Conservation (phyloP, 2,113 vertebrate genomes). For the Calidris pygmaea region DNA sequence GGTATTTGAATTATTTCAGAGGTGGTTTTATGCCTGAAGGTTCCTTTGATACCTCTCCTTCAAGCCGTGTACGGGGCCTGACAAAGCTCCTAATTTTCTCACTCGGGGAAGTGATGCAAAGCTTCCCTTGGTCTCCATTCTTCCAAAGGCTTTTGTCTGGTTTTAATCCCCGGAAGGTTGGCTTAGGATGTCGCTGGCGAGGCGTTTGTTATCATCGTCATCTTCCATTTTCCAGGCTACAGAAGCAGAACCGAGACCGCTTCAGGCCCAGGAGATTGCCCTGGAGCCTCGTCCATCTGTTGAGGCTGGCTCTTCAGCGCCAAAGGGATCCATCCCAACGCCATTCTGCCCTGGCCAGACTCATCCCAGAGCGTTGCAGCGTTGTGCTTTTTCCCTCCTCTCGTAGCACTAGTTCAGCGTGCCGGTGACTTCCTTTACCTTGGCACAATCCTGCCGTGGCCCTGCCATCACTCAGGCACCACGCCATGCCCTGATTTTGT, state of each 20-base stretch:
- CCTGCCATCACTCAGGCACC: not conserved
- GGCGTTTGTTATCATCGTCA: not conserved
- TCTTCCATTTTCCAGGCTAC: not conserved
- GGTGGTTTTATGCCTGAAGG: not conserved
- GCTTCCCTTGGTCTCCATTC: not conserved
- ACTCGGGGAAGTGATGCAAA: not conserved
- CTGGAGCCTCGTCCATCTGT: not conserved
- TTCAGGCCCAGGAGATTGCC: not conserved
- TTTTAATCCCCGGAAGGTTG: not conserved
- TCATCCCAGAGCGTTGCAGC: rapidly evolving
- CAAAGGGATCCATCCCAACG: not conserved
- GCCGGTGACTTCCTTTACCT: not conserved
- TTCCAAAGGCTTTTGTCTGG: not conserved
- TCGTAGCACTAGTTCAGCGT: not conserved
- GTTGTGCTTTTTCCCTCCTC: not conserved
- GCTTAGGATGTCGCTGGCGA: not conserved
- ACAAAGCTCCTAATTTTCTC: not conserved
- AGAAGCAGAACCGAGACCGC: not conserved
- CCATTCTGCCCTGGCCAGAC: rapidly evolving
- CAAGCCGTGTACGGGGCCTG: not conserved
- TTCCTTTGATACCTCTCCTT: not conserved
- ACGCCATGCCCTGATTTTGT: not conserved
- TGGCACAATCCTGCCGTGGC: not conserved
- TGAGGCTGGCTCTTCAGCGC: not conserved
- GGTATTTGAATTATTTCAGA: slow-evolving; percentile 1